Evolutionary conservation across 2,797 vertebrate species (phyloP).

Genomic region (Sebastes ruberrimus): DNA sequence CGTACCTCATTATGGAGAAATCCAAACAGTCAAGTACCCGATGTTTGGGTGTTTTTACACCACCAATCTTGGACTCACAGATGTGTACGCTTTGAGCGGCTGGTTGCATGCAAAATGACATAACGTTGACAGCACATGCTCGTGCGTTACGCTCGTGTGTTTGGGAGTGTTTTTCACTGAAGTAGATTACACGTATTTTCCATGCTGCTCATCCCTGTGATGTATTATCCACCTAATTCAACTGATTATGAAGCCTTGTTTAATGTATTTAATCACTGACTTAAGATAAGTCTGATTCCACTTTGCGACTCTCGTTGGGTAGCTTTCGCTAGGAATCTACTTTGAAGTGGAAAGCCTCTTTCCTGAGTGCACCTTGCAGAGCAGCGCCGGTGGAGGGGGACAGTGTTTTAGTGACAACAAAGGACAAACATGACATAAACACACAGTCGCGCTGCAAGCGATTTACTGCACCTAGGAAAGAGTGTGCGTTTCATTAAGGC

Average conservation of each 20-base stretch:
- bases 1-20: conserved; percentile 73
- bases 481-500: conserved; percentile 68
- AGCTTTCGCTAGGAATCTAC: conserved; percentile 5
- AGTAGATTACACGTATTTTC: conserved; percentile 70
- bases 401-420: conserved; percentile 59
- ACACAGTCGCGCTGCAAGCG: conserved; percentile 52
- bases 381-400: conserved; percentile 7
- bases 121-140: conserved; percentile 68
- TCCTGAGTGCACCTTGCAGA: conserved; percentile 42
- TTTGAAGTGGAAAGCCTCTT: conserved; percentile 48
- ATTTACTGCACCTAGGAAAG: conserved; percentile 63
- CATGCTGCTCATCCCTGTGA: conserved; percentile 72
- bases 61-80: conserved; percentile 47
- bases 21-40: conserved; percentile 67
- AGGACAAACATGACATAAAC: conserved; percentile 67
- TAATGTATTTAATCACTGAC: conserved; percentile 62
- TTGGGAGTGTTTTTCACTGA: conserved; percentile 55
- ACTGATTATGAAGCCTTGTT: conserved; percentile 57
- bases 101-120: conserved; percentile 76
- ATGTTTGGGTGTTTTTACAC: conserved; percentile 68
- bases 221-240: conserved; percentile 64
- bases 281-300: conserved; percentile 59
- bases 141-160: conserved; percentile 26
- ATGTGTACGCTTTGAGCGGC: conserved; percentile 59
- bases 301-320: conserved; percentile 20